phyloP scores from a whole-genome alignment of 1,140 invertebrate species.

The Hycleus phaleratus region DNA sequence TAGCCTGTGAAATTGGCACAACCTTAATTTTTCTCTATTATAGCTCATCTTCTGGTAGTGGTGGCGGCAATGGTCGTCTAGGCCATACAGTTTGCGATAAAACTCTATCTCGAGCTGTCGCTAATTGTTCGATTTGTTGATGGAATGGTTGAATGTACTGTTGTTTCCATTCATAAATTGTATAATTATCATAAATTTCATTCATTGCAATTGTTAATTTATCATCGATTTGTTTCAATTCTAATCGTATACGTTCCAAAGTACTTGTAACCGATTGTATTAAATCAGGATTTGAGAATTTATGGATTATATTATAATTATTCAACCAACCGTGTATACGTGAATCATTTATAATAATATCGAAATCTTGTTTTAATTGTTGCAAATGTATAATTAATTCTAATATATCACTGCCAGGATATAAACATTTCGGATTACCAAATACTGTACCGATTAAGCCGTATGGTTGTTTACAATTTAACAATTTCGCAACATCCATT shows the following conservation, averaged over 20 bases:
- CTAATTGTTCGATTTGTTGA: slow-evolving; percentile 16
- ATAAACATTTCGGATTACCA: slow-evolving; percentile 28
- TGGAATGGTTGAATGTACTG: slow-evolving; percentile 26
- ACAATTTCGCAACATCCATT: slow-evolving; percentile 27
- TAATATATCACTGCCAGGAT: slow-evolving; percentile 25
- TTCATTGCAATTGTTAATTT: slow-evolving; percentile 54
- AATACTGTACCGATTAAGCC: slow-evolving; percentile 32
- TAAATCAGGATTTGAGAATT: slow-evolving; percentile 55
- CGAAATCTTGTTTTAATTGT: slow-evolving; percentile 26
- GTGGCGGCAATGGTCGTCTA: slow-evolving; percentile 21
- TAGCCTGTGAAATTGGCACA: too few species aligned
- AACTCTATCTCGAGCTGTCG: slow-evolving; percentile 18
- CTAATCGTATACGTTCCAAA: slow-evolving; percentile 55
- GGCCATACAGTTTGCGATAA: slow-evolving; percentile 21
- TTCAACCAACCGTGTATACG: slow-evolving; percentile 59
- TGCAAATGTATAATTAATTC: slow-evolving; percentile 26
- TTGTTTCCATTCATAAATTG: slow-evolving; percentile 68
- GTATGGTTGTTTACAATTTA: slow-evolving; percentile 37
- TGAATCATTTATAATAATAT: slow-evolving; percentile 24
- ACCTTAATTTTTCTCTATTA: too few species aligned
- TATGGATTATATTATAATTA: slow-evolving; percentile 66
- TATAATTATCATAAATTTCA: slow-evolving; percentile 65
- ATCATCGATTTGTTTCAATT: slow-evolving; percentile 54
- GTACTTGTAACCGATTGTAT: slow-evolving; percentile 17
- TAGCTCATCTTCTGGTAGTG: too few species aligned